Base-by-base conservation (phyloP, 2,113 vertebrate species). In the Cromileptes altivelis region DNA sequence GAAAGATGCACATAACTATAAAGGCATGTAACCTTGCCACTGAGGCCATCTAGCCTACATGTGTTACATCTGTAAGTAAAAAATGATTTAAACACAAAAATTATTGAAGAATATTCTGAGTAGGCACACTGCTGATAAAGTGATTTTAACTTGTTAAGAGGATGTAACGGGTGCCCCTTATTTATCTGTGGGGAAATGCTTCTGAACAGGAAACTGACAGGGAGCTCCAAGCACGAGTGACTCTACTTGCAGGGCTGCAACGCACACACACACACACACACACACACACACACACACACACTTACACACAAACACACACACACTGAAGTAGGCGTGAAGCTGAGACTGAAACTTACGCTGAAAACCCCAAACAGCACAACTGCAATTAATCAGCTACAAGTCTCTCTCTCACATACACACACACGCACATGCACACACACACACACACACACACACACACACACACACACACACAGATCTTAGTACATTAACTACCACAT, bases 171-270 rank as follows among this genome's bases (percentile, higher is more conserved):
- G 58, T 47, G 27, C 77, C 84, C 71, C 64, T 79, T 19, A 6
- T 72, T 84, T 70, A 88, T 79, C 57, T 52, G 27, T 9, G 12
- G 71, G 58, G 40, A 82, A 82, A 70, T 64, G 77, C 70, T 85
- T 70, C 64, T 80, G 70, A 89, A 90, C 92, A 92, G 92, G 91
- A 93, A 93, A 75, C 84, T 67, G 85, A 79, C 52, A 80, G 79
- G 87, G 84, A 90, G 85, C 80, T 88, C 85, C 85, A 83, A 86
- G 80, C 86, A 80, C 57, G 53, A 86, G 67, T 78, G 65, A 80
- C 37, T 87, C 55, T 63, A 74, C 50, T 80, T 91, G 88, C 91
- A 90, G 67, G 76, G 61, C 67, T 84, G 77, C 76, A 83, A 58
- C 63, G 67, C 75, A 71, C 87, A 58, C 71, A 58, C 82, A 56